Percentiles rank a stretch among this genome's conserved stretches.
Conservation (phyloP, 2,888 invertebrate species). For the Colletes collaris region DNA sequence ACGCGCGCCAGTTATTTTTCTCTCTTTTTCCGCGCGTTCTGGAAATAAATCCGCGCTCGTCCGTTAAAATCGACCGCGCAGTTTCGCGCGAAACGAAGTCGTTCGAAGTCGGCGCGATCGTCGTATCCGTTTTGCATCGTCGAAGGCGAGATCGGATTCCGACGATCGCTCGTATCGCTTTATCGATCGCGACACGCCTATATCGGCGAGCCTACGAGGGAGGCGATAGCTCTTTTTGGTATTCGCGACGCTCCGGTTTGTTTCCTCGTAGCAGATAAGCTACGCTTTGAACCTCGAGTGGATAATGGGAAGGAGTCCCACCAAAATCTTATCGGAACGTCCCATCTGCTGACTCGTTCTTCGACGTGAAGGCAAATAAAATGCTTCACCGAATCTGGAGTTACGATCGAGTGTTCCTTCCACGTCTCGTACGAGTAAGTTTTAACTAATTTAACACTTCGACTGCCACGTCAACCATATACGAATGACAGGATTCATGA, state of each 20-base stretch:
- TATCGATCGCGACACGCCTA: too few relatives aligned
- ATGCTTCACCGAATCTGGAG: background rate
- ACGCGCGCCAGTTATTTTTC: constrained; percentile 29
- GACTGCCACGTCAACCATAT: too few relatives aligned
- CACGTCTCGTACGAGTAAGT: too few relatives aligned
- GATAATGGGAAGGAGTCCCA: background rate
- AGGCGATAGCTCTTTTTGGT: background rate
- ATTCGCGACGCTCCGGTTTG: background rate
- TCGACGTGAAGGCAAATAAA: background rate
- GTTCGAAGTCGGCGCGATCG: too few relatives aligned
- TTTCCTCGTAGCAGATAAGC: constrained; percentile 13
- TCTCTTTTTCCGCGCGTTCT: constrained; percentile 37
- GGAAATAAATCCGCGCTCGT: constrained; percentile 37
- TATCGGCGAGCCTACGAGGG: background rate
- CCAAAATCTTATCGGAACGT: constrained; percentile 11
- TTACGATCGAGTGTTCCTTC: too few relatives aligned
- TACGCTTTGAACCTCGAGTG: background rate
- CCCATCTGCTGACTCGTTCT: background rate
- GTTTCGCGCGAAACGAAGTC: too few relatives aligned
- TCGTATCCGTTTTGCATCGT: background rate
- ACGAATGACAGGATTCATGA: too few relatives aligned
- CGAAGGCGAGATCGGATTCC: background rate
- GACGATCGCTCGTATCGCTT: background rate
- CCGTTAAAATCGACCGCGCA: constrained; percentile 6
- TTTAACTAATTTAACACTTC: too few relatives aligned